phyloP scores from a whole-genome alignment of 2,888 invertebrate genomes.

The Dorcus parallelipipedus region DNA sequence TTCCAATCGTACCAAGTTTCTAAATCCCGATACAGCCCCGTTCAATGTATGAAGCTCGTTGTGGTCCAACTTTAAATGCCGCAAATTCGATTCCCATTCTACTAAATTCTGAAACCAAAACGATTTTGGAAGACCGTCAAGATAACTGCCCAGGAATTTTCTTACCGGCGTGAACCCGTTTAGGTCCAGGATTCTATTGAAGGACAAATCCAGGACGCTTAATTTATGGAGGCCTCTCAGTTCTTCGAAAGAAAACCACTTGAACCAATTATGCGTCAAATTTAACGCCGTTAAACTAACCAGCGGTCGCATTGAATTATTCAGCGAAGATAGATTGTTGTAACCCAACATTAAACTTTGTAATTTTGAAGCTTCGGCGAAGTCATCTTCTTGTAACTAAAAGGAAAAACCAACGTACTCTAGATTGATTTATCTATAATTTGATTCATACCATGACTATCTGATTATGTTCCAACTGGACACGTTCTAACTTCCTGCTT shows the following conservation, averaged over 20 bases:
- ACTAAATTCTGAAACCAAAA: conserved; percentile 62
- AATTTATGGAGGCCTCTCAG: conserved; percentile 70
- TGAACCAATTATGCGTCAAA: conserved; percentile 70
- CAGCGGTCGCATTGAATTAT: conserved; percentile 69
- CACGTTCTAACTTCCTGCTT: conserved; percentile 61
- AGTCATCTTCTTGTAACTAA: conserved; percentile 72
- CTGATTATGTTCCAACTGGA: conserved; percentile 70
- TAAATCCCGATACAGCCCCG: conserved; percentile 72
- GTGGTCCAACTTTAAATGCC: conserved; percentile 70
- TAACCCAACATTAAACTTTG: conserved; percentile 69
- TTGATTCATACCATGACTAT: conserved; percentile 62
- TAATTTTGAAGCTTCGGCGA: conserved; percentile 65
- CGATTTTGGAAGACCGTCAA: too few relatives aligned
- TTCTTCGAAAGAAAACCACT: conserved; percentile 77
- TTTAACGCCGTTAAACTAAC: conserved; percentile 67
- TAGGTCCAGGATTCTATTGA: conserved; percentile 68
- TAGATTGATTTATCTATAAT: not conserved
- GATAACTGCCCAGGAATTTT: too few relatives aligned
- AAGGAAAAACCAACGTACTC: not conserved
- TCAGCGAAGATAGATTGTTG: conserved; percentile 68
- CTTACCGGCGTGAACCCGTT: conserved; percentile 64
- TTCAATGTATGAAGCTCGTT: conserved; percentile 69
- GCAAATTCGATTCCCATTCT: conserved; percentile 70
- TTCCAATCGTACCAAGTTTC: conserved; percentile 68
- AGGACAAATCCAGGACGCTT: conserved; percentile 71